Evolutionary conservation across 2,888 invertebrate genomes (phyloP), one percentile per base, ranked within the genome.

Genomic region (Drosophila borealis): DNA sequence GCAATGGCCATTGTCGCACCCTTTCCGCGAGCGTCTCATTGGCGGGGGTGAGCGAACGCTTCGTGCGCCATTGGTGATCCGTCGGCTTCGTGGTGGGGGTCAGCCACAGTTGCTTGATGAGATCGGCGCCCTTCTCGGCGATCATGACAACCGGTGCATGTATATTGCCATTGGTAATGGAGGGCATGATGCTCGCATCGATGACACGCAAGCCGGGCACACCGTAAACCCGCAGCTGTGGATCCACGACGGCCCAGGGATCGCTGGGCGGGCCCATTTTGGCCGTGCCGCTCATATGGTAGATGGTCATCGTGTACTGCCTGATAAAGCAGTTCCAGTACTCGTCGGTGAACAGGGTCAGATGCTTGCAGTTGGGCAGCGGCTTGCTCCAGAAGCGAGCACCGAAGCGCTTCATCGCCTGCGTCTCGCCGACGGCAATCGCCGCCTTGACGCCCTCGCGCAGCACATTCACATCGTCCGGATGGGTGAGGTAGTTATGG

Each of bases 401-500:
- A 0, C 97, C 97, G 79, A 97, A 96, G 57, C 95, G 93, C 87
- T 95, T 96, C 95, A 96, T 93, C 0, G 96, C 95, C 76, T 94
- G 93, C 0, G 97, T 97, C 90, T 97, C 95, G 0, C 95, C 96
- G 17, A 97, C 94, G 0, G 97, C 96, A 2, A 98, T 91, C 0
- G 96, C 96, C 0, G 97, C 96, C 91, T 98, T 98, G 0, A 97
- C 96, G 13, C 97, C 97, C 92, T 97, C 97, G 21, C 97, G 93
- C 55, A 98, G 91, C 0, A 96, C 96, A 33, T 95, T 94, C 0
- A 97, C 95, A 83, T 98, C 98, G 68, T 96, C 95, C 0, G 96
- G 96, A 91, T 97, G 96, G 0, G 97, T 96, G 69, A 99, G 93
- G 90, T 99, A 99, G 91, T 98, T 98, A 88, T 98, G 98, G 83